Conservation (phyloP, 2,888 invertebrate species). For the Leptarthrus brevirostris region DNA sequence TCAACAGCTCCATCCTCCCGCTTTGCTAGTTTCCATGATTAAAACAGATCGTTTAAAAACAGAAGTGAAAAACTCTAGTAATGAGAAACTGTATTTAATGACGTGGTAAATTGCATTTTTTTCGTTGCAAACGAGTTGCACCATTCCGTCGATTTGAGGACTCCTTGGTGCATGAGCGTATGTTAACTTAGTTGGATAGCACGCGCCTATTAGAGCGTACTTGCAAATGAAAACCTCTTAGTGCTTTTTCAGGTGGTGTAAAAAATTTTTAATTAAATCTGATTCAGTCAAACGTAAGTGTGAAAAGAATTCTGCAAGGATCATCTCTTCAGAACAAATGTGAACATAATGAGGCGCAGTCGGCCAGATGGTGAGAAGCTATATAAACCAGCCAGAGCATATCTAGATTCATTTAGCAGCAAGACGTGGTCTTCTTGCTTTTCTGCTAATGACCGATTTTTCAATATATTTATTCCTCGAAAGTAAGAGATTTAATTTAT, state of each 20-base stretch:
- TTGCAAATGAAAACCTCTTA: constrained; percentile 35
- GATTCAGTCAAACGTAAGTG: constrained; percentile 5
- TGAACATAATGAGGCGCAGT: constrained; percentile 20
- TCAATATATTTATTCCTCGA: neutral
- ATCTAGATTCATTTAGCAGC: neutral
- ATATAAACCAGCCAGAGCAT: neutral
- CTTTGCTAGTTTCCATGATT: constrained; percentile 35
- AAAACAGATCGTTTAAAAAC: constrained; percentile 45
- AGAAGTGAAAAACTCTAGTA: constrained; percentile 12
- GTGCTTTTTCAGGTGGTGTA: constrained; percentile 4
- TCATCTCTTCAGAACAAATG: constrained; percentile 36
- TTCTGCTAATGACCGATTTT: neutral
- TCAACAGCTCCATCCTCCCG: constrained; percentile 5
- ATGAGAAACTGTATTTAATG: constrained; percentile 47
- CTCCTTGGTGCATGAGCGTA: neutral
- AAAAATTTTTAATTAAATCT: constrained; percentile 42
- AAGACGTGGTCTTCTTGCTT: neutral
- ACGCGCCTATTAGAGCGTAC: constrained; percentile 36
- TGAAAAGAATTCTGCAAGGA: constrained; percentile 27
- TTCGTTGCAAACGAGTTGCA: neutral
- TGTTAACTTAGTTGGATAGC: neutral
- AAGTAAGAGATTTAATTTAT: too few relatives aligned
- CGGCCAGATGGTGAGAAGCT: neutral
- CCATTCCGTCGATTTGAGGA: neutral
- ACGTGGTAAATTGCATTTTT: constrained; percentile 47